phyloP scores from a whole-genome alignment of 2,888 invertebrate genomes.

The Fragum fragum region DNA sequence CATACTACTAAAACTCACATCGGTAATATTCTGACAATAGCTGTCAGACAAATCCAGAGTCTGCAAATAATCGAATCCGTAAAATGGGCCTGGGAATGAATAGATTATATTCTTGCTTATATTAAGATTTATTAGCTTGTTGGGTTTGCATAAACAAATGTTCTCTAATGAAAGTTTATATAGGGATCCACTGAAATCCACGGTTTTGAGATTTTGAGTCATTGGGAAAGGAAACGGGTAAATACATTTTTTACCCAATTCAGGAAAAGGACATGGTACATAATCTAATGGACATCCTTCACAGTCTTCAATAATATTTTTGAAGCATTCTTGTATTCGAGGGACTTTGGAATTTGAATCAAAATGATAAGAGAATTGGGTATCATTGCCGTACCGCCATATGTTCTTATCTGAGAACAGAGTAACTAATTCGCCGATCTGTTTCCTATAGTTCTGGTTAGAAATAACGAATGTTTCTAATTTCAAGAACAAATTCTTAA shows the following conservation, averaged over 20 bases:
- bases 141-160: neutral
- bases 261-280: neutral
- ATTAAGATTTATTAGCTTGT: neutral
- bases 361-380: neutral
- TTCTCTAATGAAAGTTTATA: neutral
- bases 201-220: neutral
- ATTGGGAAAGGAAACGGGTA: neutral
- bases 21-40: constrained; percentile 14
- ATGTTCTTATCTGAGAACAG: neutral
- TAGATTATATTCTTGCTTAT: neutral
- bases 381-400: neutral
- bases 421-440: too few relatives aligned
- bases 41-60: constrained; percentile 5
- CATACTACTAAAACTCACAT: constrained; percentile 12
- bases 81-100: constrained; percentile 6
- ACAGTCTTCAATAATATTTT: neutral
- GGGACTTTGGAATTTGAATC: neutral
- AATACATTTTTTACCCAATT: neutral
- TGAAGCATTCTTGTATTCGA: neutral
- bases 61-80: neutral
- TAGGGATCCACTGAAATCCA: neutral
- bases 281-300: neutral
- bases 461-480: neutral
- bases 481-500: neutral
- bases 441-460: constrained; percentile 6